phyloP scores from a whole-genome alignment of 1,140 invertebrate genomes.

The Drosophila oshimai region DNA sequence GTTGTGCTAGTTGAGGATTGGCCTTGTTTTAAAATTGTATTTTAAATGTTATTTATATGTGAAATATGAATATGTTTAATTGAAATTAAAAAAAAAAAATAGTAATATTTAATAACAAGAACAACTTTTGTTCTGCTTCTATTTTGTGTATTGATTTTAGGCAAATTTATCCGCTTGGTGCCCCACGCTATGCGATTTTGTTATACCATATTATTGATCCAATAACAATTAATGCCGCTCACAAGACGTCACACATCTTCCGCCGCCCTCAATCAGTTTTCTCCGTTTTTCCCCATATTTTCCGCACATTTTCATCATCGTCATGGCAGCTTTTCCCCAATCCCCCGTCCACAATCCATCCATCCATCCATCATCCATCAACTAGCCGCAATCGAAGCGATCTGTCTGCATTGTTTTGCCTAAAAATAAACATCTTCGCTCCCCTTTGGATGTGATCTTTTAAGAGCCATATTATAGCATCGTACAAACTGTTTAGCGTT shows the following conservation, averaged over 20 bases:
- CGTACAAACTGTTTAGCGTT: conserved; percentile 14
- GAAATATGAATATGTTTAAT: too few relatives aligned
- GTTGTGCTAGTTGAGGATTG: not conserved
- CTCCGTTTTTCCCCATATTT: not conserved
- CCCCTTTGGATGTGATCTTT: conserved; percentile 28
- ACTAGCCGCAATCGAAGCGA: conserved; percentile 60
- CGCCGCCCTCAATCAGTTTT: conserved; percentile 3
- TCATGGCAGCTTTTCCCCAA: not conserved
- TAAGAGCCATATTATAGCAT: conserved; percentile 9
- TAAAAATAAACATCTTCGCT: conserved; percentile 59
- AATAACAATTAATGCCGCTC: conserved; percentile 40
- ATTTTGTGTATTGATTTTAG: conserved; percentile 5
- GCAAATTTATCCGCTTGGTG: conserved; percentile 4
- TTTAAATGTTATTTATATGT: too few relatives aligned
- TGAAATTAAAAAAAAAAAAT: too few relatives aligned
- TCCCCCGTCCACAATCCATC: conserved; percentile 8
- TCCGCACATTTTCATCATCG: conserved; percentile 14
- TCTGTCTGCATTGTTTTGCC: conserved; percentile 72
- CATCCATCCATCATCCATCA: conserved; percentile 54
- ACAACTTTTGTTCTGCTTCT: not conserved
- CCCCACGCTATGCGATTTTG: conserved; percentile 24
- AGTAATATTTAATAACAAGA: too few relatives aligned
- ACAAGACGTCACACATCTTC: conserved; percentile 22
- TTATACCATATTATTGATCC: conserved; percentile 37
- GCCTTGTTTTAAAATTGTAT: not conserved